Evolutionary conservation across 2,888 invertebrate genomes (phyloP).

Genomic region (Pandemis corylana): DNA sequence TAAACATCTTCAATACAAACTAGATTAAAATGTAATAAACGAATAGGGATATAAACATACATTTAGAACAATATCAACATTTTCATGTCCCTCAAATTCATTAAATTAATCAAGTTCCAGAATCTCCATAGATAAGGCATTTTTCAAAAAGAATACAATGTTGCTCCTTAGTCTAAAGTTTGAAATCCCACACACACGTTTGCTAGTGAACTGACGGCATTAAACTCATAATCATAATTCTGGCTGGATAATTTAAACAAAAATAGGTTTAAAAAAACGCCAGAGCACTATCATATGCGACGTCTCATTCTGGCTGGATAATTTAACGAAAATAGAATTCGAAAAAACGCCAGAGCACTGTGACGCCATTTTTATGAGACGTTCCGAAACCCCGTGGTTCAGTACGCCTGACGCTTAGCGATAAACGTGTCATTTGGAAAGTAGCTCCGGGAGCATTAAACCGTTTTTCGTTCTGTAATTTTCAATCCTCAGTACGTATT

Average conservation of each 20-base stretch:
- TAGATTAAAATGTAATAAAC: neutral
- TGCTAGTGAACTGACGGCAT: neutral
- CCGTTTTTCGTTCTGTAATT: slow-evolving; percentile 41
- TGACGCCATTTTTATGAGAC: slow-evolving; percentile 30
- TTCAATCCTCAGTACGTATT: neutral
- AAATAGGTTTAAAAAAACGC: neutral
- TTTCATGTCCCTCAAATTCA: neutral
- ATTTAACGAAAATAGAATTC: neutral
- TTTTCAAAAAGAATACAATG: neutral
- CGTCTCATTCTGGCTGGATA: neutral
- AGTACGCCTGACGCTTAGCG: slow-evolving; percentile 55
- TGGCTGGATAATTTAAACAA: neutral
- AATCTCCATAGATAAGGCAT: neutral
- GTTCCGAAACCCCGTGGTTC: slow-evolving; percentile 37
- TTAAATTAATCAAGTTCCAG: neutral
- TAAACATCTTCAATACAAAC: neutral
- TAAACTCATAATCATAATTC: slow-evolving; percentile 10
- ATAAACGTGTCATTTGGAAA: slow-evolving; percentile 61
- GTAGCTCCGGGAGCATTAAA: slow-evolving; percentile 48
- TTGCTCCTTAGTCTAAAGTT: neutral
- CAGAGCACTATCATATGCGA: neutral
- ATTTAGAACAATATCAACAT: neutral
- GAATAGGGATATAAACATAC: no score
- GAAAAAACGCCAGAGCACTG: neutral
- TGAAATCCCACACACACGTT: neutral